Base-by-base conservation (phyloP, 2,113 vertebrate species). In the Rhagologus leucostigma region DNA sequence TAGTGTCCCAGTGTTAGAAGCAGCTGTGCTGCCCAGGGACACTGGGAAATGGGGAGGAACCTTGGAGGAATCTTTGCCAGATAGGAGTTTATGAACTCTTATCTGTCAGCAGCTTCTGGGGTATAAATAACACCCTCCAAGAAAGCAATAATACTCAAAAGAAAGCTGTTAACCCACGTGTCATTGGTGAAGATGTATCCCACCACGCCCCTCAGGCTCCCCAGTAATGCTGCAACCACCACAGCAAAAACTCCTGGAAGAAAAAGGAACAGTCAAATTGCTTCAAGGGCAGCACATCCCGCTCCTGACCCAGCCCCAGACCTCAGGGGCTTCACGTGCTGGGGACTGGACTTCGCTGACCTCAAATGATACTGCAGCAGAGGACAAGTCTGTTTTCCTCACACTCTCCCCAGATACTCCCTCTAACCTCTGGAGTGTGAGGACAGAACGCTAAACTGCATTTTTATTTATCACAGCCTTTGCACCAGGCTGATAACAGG, bases 141-240 rank as follows among this genome's bases (percentile, higher is more conserved):
- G 32, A 64, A 80, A 42, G 46, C 14, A 64, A 2, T 11, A 42
- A 13, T 17, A 24, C 23, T 53, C 15, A 19, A 68, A 69, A 77
- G 35, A 9, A 91, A 87, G 47, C 23, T 44, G 60, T 73, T 37
- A 73, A 98, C 99, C 95, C 96, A 99, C 99, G 92, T 96, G 96
- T 99, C 99, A 32, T 93, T 97, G 64, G 98, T 99, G 86, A 99
- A 99, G 49, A 99, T 96, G 89, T 96, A 98, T 78, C 98, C 98
- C 49, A 99, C 97, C 63, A 98, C 96, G 1, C 98, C 74, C 97
- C 98, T 99, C 8, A 98, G 64, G 16, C 96, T 95, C 16, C 85
- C 97, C 30, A 99, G 93, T 14, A 99, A 71, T 0, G 95, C 11
- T 63, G 98, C 96, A 87, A 98, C 96, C 71, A 98, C 65, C 16